phyloP scores from a whole-genome alignment of 2,797 vertebrate genomes.

The Rhinichthys osculus region DNA sequence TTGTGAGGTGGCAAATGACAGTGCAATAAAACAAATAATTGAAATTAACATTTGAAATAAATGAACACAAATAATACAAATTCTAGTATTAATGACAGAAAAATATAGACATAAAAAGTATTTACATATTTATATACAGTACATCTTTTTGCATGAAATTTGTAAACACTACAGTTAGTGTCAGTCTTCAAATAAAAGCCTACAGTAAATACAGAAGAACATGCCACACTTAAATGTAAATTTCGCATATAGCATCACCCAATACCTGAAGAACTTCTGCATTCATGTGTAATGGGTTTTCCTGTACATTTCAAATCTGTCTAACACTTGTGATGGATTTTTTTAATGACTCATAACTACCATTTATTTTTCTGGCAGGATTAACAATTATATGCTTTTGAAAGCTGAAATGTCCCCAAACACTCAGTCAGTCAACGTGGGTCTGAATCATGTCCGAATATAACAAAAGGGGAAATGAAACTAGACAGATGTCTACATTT shows the following conservation, averaged over 20 bases:
- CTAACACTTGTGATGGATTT: too few species aligned
- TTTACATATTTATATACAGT: conserved; percentile 54
- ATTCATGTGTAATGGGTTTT: not conserved
- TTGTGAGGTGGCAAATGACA: conserved; percentile 3
- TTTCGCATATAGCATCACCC: not conserved
- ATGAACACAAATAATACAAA: not conserved
- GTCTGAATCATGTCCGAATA: too few species aligned
- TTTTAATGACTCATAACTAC: too few species aligned
- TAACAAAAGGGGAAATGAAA: too few species aligned
- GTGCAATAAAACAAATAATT: not conserved
- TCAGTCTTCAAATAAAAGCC: conserved; percentile 17
- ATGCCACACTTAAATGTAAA: not conserved
- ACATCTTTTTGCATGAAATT: not conserved
- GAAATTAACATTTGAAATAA: not conserved
- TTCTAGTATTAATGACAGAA: conserved; percentile 26
- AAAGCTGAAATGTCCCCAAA: too few species aligned
- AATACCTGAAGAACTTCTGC: not conserved
- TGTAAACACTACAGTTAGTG: conserved; percentile 4
- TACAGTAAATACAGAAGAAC: not conserved
- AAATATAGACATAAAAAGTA: conserved; percentile 40
- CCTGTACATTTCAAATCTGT: not conserved
- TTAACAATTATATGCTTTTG: too few species aligned
- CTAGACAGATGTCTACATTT: too few species aligned
- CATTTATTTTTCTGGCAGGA: too few species aligned
- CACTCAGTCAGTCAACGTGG: too few species aligned